phyloP scores from a whole-genome alignment of 2,797 vertebrate species.

The Rachycentron canadum region DNA sequence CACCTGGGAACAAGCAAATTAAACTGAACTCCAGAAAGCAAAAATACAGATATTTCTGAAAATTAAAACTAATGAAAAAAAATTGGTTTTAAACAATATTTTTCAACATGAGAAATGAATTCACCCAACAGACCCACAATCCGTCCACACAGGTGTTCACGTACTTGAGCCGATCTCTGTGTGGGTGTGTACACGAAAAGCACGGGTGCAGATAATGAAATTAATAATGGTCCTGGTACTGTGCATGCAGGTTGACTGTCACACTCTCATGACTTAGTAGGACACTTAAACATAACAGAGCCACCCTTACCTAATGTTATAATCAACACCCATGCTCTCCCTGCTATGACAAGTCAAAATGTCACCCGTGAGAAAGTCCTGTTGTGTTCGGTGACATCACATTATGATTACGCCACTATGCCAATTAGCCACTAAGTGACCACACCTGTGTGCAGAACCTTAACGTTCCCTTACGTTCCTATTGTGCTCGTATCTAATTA shows the following conservation, averaged over 20 bases:
- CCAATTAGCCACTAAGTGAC: slow-evolving; percentile 12
- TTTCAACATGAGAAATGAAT: not conserved
- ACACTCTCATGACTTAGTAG: not conserved
- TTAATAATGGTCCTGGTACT: not conserved
- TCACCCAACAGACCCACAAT: too few relatives aligned
- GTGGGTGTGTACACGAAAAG: not conserved
- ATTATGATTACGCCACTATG: not conserved
- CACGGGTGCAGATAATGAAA: slow-evolving; percentile 2
- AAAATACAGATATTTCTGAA: not conserved
- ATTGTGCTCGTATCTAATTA: not conserved
- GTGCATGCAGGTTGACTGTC: not conserved
- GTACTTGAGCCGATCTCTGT: too few relatives aligned
- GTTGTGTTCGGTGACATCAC: not conserved
- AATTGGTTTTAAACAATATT: not conserved
- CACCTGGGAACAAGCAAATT: not conserved
- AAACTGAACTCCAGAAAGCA: not conserved
- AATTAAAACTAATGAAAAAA: not conserved
- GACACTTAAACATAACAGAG: not conserved
- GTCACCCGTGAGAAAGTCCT: not conserved
- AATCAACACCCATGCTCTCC: slow-evolving; percentile 5
- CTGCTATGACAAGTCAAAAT: not conserved
- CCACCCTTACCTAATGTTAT: not conserved
- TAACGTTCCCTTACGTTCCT: not conserved
- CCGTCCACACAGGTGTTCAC: too few relatives aligned
- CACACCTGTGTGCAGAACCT: slow-evolving; percentile 6